Conservation (phyloP, 2,888 invertebrate species). For the Antitype chi region DNA sequence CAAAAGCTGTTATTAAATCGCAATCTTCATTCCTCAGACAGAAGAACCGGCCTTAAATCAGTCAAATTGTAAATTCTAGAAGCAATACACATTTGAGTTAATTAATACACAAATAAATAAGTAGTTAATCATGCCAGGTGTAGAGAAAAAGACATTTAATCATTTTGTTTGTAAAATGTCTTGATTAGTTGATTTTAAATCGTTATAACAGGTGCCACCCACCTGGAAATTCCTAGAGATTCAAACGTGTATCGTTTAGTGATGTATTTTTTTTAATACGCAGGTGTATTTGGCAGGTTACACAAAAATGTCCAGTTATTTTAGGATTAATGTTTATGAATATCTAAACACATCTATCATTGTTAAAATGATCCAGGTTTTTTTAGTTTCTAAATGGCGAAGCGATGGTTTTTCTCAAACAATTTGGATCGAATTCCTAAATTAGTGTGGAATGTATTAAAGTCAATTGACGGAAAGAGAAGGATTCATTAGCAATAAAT, state of each 20-base stretch:
- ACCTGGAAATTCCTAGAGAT: conserved; percentile 40
- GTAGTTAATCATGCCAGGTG: background rate
- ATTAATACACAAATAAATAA: background rate
- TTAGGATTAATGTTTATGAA: background rate
- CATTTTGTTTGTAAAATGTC: conserved; percentile 4
- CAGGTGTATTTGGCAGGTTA: conserved; percentile 29
- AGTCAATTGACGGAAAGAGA: conserved; percentile 20
- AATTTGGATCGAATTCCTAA: conserved; percentile 10
- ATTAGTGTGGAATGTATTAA: conserved; percentile 5
- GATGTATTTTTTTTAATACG: conserved; percentile 24
- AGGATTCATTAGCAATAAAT: conserved; percentile 27
- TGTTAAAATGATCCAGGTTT: conserved; percentile 2
- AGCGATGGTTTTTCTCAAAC: background rate
- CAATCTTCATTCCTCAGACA: background rate
- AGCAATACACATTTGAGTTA: background rate
- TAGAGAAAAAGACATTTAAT: background rate
- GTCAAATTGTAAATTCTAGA: background rate
- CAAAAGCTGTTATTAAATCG: background rate
- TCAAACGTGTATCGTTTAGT: conserved; percentile 35
- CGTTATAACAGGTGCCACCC: conserved; percentile 30
- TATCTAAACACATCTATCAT: conserved; percentile 23
- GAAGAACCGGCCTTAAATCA: background rate
- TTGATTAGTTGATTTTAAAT: conserved; percentile 28
- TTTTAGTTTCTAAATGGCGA: background rate
- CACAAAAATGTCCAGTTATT: conserved; percentile 11